Percentiles rank a stretch among this genome's conserved stretches.
Conservation (phyloP, 2,797 vertebrate genomes). For the Chanos chanos region DNA sequence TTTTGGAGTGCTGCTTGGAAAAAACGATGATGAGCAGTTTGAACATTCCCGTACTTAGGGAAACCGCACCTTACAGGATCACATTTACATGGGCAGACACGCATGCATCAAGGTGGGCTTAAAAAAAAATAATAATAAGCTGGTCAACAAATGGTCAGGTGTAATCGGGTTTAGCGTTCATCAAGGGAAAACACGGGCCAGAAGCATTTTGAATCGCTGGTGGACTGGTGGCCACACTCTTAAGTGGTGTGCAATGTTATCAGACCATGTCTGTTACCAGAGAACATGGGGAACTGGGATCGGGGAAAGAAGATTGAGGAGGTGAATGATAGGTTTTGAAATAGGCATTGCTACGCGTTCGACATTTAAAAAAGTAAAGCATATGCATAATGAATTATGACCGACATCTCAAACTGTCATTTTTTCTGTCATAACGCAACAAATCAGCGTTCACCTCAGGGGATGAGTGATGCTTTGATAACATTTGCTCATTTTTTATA, state of each 20-base stretch:
- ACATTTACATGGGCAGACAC: constrained; percentile 37
- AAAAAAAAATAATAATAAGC: constrained; percentile 58
- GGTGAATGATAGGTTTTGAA: too few species aligned
- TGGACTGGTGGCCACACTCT: constrained; percentile 40
- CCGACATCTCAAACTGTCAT: too few species aligned
- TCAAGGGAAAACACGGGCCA: constrained; percentile 44
- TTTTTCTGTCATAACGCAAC: too few species aligned
- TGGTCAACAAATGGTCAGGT: constrained; percentile 46
- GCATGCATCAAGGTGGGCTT: constrained; percentile 43
- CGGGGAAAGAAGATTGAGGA: too few species aligned
- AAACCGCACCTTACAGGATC: constrained; percentile 68
- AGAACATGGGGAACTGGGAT: too few species aligned
- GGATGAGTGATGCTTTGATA: too few species aligned
- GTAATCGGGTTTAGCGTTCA: constrained; percentile 63
- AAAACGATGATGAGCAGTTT: constrained; percentile 57
- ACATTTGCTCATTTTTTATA: too few species aligned
- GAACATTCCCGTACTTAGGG: constrained; percentile 69
- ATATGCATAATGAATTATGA: too few species aligned
- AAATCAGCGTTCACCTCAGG: too few species aligned
- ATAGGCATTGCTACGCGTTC: too few species aligned
- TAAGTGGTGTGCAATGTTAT: constrained; percentile 50
- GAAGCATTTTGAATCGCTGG: constrained; percentile 39
- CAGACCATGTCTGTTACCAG: constrained; percentile 6
- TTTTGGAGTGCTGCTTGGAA: constrained; percentile 55
- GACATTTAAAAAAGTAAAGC: too few species aligned